Conservation (phyloP, 2,797 vertebrate species). For the Myotis planiceps region DNA sequence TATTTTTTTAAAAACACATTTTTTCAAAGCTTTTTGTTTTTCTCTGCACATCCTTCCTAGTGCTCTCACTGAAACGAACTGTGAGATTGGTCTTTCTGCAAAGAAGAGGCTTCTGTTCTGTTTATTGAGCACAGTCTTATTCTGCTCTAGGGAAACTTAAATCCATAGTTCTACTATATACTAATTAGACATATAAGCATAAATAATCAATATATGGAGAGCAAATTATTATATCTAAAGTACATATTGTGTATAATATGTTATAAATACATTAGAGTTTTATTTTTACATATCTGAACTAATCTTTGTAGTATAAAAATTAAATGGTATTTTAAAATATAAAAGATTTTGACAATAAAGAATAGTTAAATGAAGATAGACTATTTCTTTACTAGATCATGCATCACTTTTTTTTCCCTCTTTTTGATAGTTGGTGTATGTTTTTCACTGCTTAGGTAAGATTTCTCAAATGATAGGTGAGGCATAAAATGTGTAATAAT, state of each 20-base stretch:
- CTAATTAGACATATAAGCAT: slow-evolving; percentile 54
- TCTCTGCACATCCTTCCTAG: not conserved
- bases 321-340: slow-evolving; percentile 27
- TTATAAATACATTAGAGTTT: not conserved
- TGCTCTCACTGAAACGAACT: not conserved
- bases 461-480: slow-evolving; percentile 71
- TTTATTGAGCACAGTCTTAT: not conserved
- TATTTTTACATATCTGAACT: not conserved
- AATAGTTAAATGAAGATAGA: not conserved
- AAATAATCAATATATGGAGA: slow-evolving; percentile 30
- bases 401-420: not conserved
- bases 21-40: slow-evolving; percentile 25
- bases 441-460: slow-evolving; percentile 58
- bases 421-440: slow-evolving; percentile 41
- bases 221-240: not conserved
- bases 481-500: slow-evolving; percentile 78
- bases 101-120: slow-evolving; percentile 40
- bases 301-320: not conserved
- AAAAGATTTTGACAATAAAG: not conserved
- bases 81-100: not conserved
- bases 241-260: not conserved
- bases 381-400: not conserved
- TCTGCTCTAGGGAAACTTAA: slow-evolving; percentile 8
- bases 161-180: not conserved
- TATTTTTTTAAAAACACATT: not conserved